These are phyloP conservation scores for Kradibia gibbosae DNA, from an alignment of 1,140 invertebrate genomes.

Conservation along the genomic window DNA sequence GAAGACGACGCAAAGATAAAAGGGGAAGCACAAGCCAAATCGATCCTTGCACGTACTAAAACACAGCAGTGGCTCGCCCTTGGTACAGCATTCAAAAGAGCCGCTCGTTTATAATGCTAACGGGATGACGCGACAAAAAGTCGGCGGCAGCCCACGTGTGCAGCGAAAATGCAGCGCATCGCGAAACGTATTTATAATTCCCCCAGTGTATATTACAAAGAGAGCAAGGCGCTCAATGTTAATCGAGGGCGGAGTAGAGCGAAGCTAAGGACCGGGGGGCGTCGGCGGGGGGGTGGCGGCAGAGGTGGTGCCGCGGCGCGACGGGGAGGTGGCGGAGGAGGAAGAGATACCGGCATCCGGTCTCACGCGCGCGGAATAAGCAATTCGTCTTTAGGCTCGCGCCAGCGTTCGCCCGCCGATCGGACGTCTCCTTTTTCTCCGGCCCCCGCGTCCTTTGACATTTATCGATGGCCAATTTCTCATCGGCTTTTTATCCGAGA, in stretches of 20 bases:
- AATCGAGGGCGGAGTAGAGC: slow-evolving; percentile 3
- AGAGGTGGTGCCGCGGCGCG: neutral
- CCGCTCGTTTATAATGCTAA: slow-evolving; percentile 28
- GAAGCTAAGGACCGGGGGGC: no score
- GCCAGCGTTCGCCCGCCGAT: neutral
- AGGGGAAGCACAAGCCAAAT: neutral
- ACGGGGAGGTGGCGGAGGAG: neutral
- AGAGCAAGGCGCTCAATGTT: slow-evolving; percentile 23
- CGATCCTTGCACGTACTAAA: slow-evolving; percentile 17
- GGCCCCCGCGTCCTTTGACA: slow-evolving; percentile 10
- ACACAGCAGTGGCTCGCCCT: slow-evolving; percentile 6
- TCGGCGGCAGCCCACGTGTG: slow-evolving; percentile 15
- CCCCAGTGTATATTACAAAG: slow-evolving; percentile 26
- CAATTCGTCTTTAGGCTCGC: slow-evolving; percentile 28
- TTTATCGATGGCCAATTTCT: slow-evolving; percentile 46
- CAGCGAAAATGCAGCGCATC: neutral
- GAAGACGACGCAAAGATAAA: neutral
- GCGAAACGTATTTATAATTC: slow-evolving; percentile 32
- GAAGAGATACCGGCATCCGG: slow-evolving; percentile 19
- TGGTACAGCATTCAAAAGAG: slow-evolving; percentile 2
- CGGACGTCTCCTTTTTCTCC: slow-evolving; percentile 16
- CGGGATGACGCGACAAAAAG: slow-evolving; percentile 37
- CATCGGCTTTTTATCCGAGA: slow-evolving; percentile 26
- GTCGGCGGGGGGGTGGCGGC: neutral
- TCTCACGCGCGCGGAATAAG: slow-evolving; percentile 37